phyloP scores from a whole-genome alignment of 2,888 invertebrate genomes.

The Melinaea menophilus region DNA sequence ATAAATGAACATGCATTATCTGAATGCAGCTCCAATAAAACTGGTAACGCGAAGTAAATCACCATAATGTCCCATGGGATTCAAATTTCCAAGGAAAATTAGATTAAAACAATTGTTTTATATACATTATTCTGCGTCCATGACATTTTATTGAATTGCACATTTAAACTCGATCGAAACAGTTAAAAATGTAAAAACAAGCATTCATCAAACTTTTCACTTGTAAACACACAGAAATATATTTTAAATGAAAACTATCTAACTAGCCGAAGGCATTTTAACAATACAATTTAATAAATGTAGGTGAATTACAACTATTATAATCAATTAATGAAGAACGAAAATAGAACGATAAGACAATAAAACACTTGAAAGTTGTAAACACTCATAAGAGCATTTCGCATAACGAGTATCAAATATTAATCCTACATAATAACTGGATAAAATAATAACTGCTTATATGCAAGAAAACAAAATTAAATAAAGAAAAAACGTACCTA shows the following conservation, averaged over 20 bases:
- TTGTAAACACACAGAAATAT: slow-evolving; percentile 18
- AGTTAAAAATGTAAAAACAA: slow-evolving; percentile 43
- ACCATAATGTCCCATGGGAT: slow-evolving; percentile 18
- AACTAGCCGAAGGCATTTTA: slow-evolving; percentile 8
- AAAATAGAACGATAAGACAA: too few species aligned
- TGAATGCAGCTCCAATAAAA: slow-evolving; percentile 16
- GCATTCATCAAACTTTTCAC: slow-evolving; percentile 38
- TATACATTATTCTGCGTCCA: slow-evolving; percentile 6
- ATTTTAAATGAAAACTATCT: neutral
- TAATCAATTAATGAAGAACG: too few species aligned
- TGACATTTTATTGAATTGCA: slow-evolving; percentile 41
- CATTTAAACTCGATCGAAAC: slow-evolving; percentile 45
- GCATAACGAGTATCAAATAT: too few species aligned
- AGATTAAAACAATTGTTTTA: slow-evolving; percentile 14
- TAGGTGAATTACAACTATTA: too few species aligned
- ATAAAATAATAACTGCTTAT: too few species aligned
- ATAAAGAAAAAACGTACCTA: neutral
- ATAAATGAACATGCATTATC: slow-evolving; percentile 25
- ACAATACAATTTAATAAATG: neutral
- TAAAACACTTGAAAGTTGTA: too few species aligned
- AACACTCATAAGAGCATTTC: too few species aligned
- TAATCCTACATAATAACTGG: too few species aligned
- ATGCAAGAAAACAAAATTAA: neutral
- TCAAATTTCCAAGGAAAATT: slow-evolving; percentile 15
- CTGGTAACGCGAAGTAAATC: slow-evolving; percentile 19